phyloP scores from a whole-genome alignment of 2,797 vertebrate species.

The Limnodromus scolopaceus region DNA sequence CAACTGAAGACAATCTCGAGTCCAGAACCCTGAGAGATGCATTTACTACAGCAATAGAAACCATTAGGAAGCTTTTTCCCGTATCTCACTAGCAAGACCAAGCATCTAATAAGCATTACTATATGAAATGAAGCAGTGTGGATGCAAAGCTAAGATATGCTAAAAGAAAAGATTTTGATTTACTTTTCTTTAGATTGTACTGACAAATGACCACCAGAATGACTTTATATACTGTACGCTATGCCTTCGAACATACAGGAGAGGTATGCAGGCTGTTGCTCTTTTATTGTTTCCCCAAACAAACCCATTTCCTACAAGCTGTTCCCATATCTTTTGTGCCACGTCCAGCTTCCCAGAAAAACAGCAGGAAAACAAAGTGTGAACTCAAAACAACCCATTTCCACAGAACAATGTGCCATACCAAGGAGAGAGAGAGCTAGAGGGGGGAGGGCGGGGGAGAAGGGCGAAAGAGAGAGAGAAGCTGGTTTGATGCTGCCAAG shows the following conservation, averaged over 20 bases:
- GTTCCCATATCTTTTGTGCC: slow-evolving; percentile 63
- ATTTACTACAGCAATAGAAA: neutral
- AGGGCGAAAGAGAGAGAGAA: neutral
- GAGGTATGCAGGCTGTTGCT: neutral
- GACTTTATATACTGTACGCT: neutral
- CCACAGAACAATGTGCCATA: slow-evolving; percentile 61
- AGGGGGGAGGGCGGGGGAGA: neutral
- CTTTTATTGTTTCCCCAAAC: slow-evolving; percentile 59
- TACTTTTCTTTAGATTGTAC: neutral
- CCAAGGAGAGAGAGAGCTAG: neutral
- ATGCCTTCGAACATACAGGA: neutral
- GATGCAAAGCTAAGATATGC: neutral
- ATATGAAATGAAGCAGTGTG: neutral
- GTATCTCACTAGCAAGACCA: neutral
- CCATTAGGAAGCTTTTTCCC: neutral
- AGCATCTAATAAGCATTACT: neutral
- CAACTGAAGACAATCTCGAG: neutral
- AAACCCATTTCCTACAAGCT: slow-evolving; percentile 58
- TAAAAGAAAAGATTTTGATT: neutral
- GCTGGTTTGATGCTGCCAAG: neutral
- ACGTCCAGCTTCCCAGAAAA: slow-evolving; percentile 60
- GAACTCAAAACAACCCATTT: slow-evolving; percentile 72
- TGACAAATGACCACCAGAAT: neutral
- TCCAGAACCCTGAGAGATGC: neutral
- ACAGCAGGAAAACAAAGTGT: slow-evolving; percentile 72